Evolutionary conservation across 2,797 vertebrate genomes (phyloP), one percentile per base, ranked within the genome.

Genomic region (Sparus aurata): DNA sequence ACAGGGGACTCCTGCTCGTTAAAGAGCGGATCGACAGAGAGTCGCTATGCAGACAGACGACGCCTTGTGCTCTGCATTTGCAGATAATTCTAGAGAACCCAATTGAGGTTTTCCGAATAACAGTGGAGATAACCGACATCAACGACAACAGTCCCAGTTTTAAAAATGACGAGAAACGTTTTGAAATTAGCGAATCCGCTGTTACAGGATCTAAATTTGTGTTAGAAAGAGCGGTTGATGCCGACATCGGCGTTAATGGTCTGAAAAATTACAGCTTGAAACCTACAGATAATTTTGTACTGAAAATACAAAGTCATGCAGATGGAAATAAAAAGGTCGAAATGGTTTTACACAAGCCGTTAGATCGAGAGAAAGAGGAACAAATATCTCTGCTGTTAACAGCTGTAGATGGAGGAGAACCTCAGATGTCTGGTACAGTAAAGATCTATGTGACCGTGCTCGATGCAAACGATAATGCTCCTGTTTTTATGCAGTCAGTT

Each of bases 11-110:
- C 81, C 93, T 98, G 86, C 90, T 96, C 5, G 94, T 97, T 27
- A 96, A 91, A 70, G 94, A 97, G 68, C 94, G 90, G 66, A 95
- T 97, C 83, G 97, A 97, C 73, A 93, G 97, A 69, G 97, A 97
- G 91, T 90, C 91, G 69, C 92, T 97, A 0, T 97, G 97, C 62
- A 95, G 87, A 5, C 61, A 95, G 0, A 89, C 93, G 12, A 85
- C 94, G 8, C 94, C 91, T 1, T 98, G 97, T 55, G 91, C 94
- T 12, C 78, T 97, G 66, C 93, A 95, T 93, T 95, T 97, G 80
- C 95, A 97, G 85, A 92, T 97, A 18, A 92, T 97, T 74, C 79
- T 96, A 10, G 97, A 98, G 62, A 96, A 93, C 38, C 97, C 96
- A 0, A 95, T 97, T 63, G 96, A 97, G 72, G 87, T 97, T 52